These are phyloP conservation scores for Cydia fagiglandana DNA, from an alignment of 1,140 invertebrate genomes.

Conservation along the genomic window DNA sequence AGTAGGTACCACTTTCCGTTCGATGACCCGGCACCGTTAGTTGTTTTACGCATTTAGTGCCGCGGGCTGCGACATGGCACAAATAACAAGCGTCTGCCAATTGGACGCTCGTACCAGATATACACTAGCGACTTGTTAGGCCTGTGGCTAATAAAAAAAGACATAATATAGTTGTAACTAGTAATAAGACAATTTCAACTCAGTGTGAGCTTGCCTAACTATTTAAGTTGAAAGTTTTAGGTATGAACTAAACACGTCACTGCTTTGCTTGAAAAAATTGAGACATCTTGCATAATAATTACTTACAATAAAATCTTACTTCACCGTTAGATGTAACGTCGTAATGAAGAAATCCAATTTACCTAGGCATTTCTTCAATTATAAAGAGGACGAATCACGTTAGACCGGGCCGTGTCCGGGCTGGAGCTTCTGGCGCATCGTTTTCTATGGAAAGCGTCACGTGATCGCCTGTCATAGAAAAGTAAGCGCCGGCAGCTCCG, in stretches of 20 bases:
- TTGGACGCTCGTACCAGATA: conserved; percentile 40
- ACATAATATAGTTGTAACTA: neutral
- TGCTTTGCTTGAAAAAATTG: neutral
- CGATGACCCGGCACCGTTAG: conserved; percentile 73
- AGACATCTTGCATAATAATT: neutral
- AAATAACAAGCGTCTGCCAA: conserved; percentile 68
- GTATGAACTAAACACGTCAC: neutral
- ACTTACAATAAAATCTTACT: too few relatives aligned
- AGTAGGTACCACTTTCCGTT: conserved; percentile 67
- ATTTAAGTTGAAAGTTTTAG: neutral
- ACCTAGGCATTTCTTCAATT: neutral
- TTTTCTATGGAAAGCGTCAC: too few relatives aligned
- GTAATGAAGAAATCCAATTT: neutral
- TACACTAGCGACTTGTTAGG: neutral
- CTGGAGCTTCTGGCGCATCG: too few relatives aligned
- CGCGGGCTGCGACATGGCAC: conserved; percentile 63
- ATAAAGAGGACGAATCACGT: too few relatives aligned
- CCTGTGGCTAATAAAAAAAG: neutral
- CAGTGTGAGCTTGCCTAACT: neutral
- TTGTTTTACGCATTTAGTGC: conserved; percentile 68
- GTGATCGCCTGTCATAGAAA: too few relatives aligned
- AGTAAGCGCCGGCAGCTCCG: too few relatives aligned
- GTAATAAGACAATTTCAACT: neutral
- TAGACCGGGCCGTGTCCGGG: too few relatives aligned
- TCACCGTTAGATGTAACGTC: too few relatives aligned